Evolutionary conservation across 2,888 invertebrate species (phyloP), one percentile per base, ranked within the genome.

Genomic region (Mythimna albipuncta): DNA sequence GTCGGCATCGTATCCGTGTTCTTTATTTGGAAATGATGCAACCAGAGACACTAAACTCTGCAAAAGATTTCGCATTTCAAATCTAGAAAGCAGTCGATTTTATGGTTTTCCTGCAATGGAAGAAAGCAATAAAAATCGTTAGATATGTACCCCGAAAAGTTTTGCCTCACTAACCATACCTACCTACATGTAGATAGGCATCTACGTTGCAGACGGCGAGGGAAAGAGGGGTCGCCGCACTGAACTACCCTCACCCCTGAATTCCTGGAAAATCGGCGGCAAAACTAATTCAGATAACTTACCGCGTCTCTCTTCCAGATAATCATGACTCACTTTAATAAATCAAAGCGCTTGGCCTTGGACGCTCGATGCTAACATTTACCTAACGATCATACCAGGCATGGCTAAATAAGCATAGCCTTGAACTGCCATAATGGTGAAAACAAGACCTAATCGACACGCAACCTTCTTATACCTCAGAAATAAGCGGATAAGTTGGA

Each of bases 211-310:
- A 90, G 88, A 87, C 90, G 73, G 82, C 64, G 75, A 84, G 87
- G 88, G 84, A 66, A 77, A 74, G 78, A 85, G 85, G 87, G 90
- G 88, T 88, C 86, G 80, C 79, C 72, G 85, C 82, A 84, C 83
- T 65, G 47, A 81, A 70, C 75, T 77, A 84, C 83, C 83, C 85
- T 72, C 78, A 81, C 85, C 77, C 72, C 69, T 64, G 47, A 78
- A 77, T 90, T 90, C 88, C 83, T 79, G 87, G 89, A 88, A 91
- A 88, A 85, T 64, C 71, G 81, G 65, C 79, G 73, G 78, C 76
- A 77, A 87, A 79, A 83, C 81, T 81, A 85, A 88, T 79, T 74
- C 64, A 66, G 72, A 82, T 81, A 81, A 77, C 73, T 77, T 80
- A 73, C 74, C 75, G 59, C 66, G 62, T 74, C 72, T 82, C 71